Conservation (phyloP, 2,113 vertebrate genomes). For the Hemibagrus wyckioides region DNA sequence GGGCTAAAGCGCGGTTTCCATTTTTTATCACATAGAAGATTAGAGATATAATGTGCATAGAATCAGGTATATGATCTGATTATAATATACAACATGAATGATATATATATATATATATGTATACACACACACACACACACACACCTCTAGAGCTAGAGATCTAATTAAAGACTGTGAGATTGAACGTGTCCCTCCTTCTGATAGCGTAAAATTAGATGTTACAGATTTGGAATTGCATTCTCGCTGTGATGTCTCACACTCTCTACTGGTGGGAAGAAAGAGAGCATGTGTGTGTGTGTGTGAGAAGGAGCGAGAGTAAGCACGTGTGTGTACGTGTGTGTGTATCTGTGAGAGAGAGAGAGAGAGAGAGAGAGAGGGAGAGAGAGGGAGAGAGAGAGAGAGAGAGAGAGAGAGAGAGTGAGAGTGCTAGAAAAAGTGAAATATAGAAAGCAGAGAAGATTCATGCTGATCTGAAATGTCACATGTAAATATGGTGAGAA, state of each 20-base stretch:
- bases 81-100: conserved; percentile 27
- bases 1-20: neutral
- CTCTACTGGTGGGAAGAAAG: conserved; percentile 35
- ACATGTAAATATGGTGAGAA: conserved; percentile 33
- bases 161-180: conserved; percentile 65
- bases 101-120: too few species aligned
- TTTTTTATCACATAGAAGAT: neutral
- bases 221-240: conserved; percentile 60
- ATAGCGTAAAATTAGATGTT: conserved; percentile 60
- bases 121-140: conserved; percentile 35
- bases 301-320: neutral
- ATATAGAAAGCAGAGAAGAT: neutral
- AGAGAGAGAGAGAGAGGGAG: neutral
- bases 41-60: neutral
- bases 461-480: conserved; percentile 20
- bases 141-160: conserved; percentile 59
- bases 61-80: neutral
- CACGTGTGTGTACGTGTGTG: neutral
- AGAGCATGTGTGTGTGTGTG: neutral
- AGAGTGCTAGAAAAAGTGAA: neutral
- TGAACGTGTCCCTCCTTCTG: conserved; percentile 60
- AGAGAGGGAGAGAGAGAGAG: neutral
- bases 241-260: conserved; percentile 50
- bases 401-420: neutral
- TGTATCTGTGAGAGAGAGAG: neutral